Percentiles rank a stretch among this genome's conserved stretches.
Evolutionary conservation across 2,797 vertebrate species (phyloP).

Genomic region (Urocyon cinereoargenteus): DNA sequence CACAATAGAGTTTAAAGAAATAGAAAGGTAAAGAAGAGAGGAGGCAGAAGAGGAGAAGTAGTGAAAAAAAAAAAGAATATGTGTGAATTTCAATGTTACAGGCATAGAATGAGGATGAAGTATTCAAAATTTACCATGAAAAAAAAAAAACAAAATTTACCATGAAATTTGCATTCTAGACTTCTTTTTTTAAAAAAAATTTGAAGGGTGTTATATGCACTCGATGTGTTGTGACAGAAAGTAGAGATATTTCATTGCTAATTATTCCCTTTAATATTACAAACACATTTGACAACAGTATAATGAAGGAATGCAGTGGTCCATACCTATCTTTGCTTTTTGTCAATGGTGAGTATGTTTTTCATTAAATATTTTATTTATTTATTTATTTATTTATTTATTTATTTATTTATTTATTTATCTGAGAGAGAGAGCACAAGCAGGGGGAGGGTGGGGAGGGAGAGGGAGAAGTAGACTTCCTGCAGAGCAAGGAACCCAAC

Average conservation of each 20-base stretch:
- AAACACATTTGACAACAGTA: background rate
- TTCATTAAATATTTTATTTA: background rate
- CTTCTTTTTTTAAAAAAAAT: background rate
- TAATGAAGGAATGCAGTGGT: background rate
- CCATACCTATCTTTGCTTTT: background rate
- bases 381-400: background rate
- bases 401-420: background rate
- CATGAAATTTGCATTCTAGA: background rate
- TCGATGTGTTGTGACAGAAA: background rate
- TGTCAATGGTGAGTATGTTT: background rate
- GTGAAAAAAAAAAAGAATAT: background rate
- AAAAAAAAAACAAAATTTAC: background rate
- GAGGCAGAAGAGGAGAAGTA: background rate
- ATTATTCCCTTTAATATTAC: slow-evolving; percentile 12
- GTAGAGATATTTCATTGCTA: slow-evolving; percentile 11
- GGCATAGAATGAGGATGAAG: background rate
- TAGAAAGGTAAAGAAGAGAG: background rate
- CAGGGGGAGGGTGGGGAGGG: background rate
- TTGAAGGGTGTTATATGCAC: background rate
- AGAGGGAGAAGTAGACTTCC: background rate
- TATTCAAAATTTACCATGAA: background rate
- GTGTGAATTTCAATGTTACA: background rate
- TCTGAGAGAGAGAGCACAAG: background rate
- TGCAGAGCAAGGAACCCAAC: too few species aligned
- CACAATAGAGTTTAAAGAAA: slow-evolving; percentile 53